Evolutionary conservation across 35 echinoderm and acorn worm species (phyloP), one percentile per base, ranked within the genome.

Genomic region (Lytechinus variegatus): DNA sequence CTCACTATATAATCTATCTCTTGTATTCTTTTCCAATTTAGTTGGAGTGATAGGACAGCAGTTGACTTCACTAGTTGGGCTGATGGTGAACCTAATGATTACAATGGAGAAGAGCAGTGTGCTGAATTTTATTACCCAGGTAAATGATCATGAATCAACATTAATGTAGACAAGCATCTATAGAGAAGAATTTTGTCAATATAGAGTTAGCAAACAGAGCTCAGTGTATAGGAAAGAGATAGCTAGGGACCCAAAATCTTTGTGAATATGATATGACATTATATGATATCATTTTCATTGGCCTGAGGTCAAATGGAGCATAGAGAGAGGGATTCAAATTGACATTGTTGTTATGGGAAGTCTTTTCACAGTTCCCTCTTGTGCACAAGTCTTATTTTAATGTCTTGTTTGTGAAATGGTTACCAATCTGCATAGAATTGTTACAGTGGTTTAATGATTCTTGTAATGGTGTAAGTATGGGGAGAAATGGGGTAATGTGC

Each of bases 51-150:
- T 92, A 27, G 58, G 9, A 86, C 94, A 51, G 94, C 96, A 16
- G 54, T 96, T 11, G 96, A 96, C 91, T 96, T 10, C 19, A 91
- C 87, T 13, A 57, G 52, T 94, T 96, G 96, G 96, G 52, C 28
- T 27, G 9, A 54, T 6, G 54, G 60, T 61, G 96, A 96, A 55
- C 96, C 96, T 33, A 96, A 96, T 92, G 96, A 96, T 92, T 52
- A 56, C 11, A 95, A 96, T 60, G 96, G 96, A 6, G 94, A 96
- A 56, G 96, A 96, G 58, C 96, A 96, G 55, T 96, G 96, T 96
- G 96, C 53, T 24, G 96, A 96, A 72, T 54, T 95, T 9, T 92
- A 92, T 24, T 93, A 33, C 12, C 8, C 53, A 57, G 27, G 92
- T 57, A 93, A 93, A 24, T 28, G 27, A 55, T 33, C 52, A 3